Evolutionary conservation across 2,797 vertebrate species (phyloP), one percentile per base, ranked within the genome.

Genomic region (Allobates femoralis): DNA sequence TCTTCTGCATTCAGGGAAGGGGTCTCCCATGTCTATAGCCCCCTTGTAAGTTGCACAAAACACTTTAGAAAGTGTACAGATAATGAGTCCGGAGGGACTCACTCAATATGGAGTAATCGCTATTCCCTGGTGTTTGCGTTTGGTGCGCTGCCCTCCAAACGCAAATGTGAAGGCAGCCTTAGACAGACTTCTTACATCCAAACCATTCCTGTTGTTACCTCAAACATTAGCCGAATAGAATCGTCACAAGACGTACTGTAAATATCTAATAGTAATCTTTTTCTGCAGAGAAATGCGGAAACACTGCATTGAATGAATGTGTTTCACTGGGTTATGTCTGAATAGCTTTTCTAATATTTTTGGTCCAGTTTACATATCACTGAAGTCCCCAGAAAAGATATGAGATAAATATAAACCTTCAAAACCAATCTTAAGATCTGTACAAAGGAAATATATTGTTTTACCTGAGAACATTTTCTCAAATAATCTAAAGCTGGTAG

Each of bases 401-500:
- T 66, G 28, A 66, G 21, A 32, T 19, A 5, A 37, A 4, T 21
- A 21, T 23, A 23, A 41, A 67, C 2, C 28, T 34, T 67, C 19
- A 32, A 5, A 19, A 67, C 2, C 18, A 34, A 34, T 67, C 34
- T 18, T 23, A 53, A 28, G 15, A 28, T 19, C n/a, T 51, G 2
- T 28, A 56, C 11, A 32, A 30, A 2, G 3, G 10, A 28, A 56
- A 58, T 26, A 2, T 32, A 69, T 26, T 21, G 21, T 26, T 41
- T 0, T 91, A 98, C 98, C 97, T 99, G 97, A 0, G 97, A 99
- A 91, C 98, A 99, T 87, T 94, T 96, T 92, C 96, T 95, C 86
- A 99, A 96, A 91, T 99, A 99, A 91, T 98, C 97, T 60, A 99
- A 95, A 0, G 98, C 98, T 0, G 98, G 98, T 87, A 99, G 96